Evolutionary conservation across 2,888 invertebrate species (phyloP), one percentile per base, ranked within the genome.

Genomic region (Digitonthophagus gazella): DNA sequence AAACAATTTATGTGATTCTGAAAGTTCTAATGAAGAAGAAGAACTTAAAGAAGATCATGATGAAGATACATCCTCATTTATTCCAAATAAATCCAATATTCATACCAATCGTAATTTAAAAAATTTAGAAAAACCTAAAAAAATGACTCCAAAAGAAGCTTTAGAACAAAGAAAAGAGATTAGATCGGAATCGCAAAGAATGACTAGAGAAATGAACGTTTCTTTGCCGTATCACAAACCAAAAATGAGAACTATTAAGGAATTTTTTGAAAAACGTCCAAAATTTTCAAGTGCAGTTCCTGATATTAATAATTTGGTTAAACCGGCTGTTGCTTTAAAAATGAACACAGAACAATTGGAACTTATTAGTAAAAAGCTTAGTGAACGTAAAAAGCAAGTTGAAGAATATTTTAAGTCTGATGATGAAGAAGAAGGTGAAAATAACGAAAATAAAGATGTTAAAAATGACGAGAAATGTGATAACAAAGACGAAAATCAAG

Each of bases 211-310:
- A 80, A 89, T 89, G 15, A 84, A 88, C 69, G 85, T 95, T 6
- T 89, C 89, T 56, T 83, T 97, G 54, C 96, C 96, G 0, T 96
- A 96, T 80, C 96, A 96, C 79, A 88, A 89, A 77, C 95, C 96
- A 1, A 93, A 92, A 77, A 90, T 91, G 55, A 86, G 91, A 67
- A 89, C 91, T 0, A 83, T 96, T 0, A 88, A 92, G 78, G 96
- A 95, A 77, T 95, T 96, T 76, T 85, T 94, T 74, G 84, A 84
- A 58, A 82, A 86, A 71, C 82, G 84, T 64, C 83, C 84, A 68
- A 72, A 85, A 84, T 79, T 84, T 77, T 64, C 83, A 81, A 71
- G 84, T 80, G 63, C 84, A 82, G 66, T 79, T 15, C 75, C 78
- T 1, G 70, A 76, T 11, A 58, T 65, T 14, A 72, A 80, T 5